Base-by-base conservation (phyloP, 1,140 invertebrate genomes). In the Nasonia vitripennis region DNA sequence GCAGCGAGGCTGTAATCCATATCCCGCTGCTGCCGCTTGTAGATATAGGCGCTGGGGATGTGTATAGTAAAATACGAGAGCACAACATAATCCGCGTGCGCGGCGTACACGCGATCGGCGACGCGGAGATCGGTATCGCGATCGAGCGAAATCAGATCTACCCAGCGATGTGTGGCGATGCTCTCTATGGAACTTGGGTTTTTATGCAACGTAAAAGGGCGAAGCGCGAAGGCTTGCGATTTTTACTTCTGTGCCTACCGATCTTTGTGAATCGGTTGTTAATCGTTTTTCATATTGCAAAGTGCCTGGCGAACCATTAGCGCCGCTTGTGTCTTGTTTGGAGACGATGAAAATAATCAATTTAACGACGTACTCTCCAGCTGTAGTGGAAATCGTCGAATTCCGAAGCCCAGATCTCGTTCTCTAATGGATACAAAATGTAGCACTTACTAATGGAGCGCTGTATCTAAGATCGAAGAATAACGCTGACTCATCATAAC, bases 121-220 rank as follows among this genome's bases (percentile, higher is more conserved):
- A 37, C 6, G 34, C 3, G 27, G 48, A n/a, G 73, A 78, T 78
- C 74, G 37, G 51, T 48, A 62, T 55, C 70, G 71, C 6, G 20
- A 37, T 27, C 45, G n/a, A 9, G 2, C 48, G 82, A 78, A 83
- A 83, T 83, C 55, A 14, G 74, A 83, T 83, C 82, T 68, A 41
- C 23, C 23, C n/a, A 45, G 74, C 3, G 74, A 77, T n/a, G 74
- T 77, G 74, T 77, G 74, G 34, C n/a, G 23, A 31, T 20, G 23
- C 68, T 27, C 27, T 27, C 27, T 37, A 37, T 34, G 10, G 9
- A 1, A 14, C 68, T 71, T 71, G 68, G 7, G 5, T 11, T 10
- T 71, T 71, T 71, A 31, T 34, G n/a, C 17, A 34, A 71, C 4
- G n/a, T 31, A 3, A 10, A 45, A 31, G 68, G 4, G 68, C 2